Evolutionary conservation across 2,113 vertebrate genomes (phyloP).

Genomic region (Spermophilus dauricus): DNA sequence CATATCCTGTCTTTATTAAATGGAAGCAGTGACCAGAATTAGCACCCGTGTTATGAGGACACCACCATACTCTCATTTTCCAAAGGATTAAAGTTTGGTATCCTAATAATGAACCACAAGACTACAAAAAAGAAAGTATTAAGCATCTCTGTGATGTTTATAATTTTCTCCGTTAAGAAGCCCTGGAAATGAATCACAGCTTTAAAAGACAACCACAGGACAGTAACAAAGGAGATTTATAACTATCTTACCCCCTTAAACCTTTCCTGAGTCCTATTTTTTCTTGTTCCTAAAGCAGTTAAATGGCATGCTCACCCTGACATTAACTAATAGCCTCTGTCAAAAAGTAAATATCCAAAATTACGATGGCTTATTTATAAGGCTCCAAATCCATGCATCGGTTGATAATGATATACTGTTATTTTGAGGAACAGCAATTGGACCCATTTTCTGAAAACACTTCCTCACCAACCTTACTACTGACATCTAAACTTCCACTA

Average conservation of each 20-base stretch:
- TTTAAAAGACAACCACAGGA: constrained; percentile 30
- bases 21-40: constrained; percentile 35
- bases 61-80: neutral
- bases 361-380: constrained; percentile 27
- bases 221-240: neutral
- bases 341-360: constrained; percentile 9
- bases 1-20: constrained; percentile 61
- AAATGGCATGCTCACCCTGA: neutral
- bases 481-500: neutral
- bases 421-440: neutral
- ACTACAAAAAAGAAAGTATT: constrained; percentile 4
- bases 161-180: constrained; percentile 41
- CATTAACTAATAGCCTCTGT: constrained; percentile 16
- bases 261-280: neutral
- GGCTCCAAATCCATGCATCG: neutral
- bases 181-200: constrained; percentile 21
- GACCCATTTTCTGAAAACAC: neutral
- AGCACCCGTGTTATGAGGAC: neutral
- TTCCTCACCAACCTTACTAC: neutral
- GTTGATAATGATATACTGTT: neutral
- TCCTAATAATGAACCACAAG: neutral
- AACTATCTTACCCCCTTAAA: neutral
- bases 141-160: neutral
- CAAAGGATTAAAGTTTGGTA: constrained; percentile 1
- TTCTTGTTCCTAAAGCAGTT: constrained; percentile 19